Conservation (phyloP, 2,113 vertebrate species). For the Vicugna pacos region DNA sequence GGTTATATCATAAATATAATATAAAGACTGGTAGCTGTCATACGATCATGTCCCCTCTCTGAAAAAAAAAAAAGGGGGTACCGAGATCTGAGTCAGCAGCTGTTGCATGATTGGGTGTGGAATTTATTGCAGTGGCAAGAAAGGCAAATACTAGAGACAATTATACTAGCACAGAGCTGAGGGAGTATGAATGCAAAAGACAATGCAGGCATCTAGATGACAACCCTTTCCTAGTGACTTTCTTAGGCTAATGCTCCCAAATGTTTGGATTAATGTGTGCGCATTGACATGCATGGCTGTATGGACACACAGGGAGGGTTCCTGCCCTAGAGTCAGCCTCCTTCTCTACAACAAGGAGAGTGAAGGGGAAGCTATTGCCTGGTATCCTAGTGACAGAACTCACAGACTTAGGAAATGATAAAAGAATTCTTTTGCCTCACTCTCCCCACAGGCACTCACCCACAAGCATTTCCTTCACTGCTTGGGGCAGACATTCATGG, state of each 20-base stretch:
- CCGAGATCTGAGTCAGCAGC: not conserved
- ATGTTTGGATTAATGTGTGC: too few relatives aligned
- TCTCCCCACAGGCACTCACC: rapidly evolving
- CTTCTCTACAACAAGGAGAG: not conserved
- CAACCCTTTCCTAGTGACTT: not conserved
- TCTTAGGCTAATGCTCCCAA: not conserved
- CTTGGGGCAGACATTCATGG: too few relatives aligned
- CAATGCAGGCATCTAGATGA: not conserved
- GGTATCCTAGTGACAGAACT: not conserved
- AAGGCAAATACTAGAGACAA: not conserved
- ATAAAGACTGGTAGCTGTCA: not conserved
- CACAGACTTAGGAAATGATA: not conserved
- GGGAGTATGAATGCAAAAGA: not conserved
- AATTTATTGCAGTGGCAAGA: not conserved
- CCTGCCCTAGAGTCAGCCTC: not conserved
- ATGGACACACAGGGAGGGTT: too few relatives aligned
- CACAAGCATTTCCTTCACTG: not conserved
- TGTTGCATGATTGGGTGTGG: not conserved
- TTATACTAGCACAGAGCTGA: not conserved
- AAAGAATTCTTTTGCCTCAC: not conserved
- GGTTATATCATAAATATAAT: not conserved
- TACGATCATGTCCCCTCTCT: not conserved
- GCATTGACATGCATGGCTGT: too few relatives aligned
- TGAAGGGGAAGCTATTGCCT: not conserved
- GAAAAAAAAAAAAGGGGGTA: not conserved